These are phyloP conservation scores for Scytalopus superciliaris DNA, from an alignment of 2,113 vertebrate genomes.

Conservation along the genomic window DNA sequence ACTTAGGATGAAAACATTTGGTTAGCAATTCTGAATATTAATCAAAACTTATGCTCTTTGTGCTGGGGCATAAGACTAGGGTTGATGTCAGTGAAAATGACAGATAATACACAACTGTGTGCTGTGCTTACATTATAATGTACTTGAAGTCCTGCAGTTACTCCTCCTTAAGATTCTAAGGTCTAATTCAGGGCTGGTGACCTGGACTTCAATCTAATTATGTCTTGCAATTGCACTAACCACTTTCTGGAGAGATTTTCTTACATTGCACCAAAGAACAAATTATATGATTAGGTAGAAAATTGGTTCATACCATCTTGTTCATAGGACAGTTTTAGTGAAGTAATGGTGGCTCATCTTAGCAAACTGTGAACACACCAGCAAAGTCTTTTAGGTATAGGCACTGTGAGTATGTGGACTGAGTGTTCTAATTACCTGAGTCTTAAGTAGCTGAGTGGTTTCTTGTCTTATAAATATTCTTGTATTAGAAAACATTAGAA, in stretches of 20 bases:
- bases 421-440: neutral
- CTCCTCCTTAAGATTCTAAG: neutral
- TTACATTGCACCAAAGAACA: neutral
- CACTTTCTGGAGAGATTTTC: neutral
- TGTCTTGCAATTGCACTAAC: neutral
- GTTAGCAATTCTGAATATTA: neutral
- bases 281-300: neutral
- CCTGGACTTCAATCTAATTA: neutral
- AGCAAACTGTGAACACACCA: neutral
- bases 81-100: neutral
- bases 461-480: neutral
- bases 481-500: neutral
- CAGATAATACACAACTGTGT: neutral
- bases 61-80: neutral
- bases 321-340: neutral
- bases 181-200: neutral
- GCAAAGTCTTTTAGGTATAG: neutral
- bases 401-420: neutral
- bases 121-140: neutral
- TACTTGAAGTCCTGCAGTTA: neutral
- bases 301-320: neutral
- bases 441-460: neutral
- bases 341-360: neutral
- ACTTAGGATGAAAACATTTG: neutral
- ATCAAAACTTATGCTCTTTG: neutral